Percentiles rank a stretch among this genome's conserved stretches.
Conservation (phyloP, 2,797 vertebrate genomes). For the Epinephelus coioides region DNA sequence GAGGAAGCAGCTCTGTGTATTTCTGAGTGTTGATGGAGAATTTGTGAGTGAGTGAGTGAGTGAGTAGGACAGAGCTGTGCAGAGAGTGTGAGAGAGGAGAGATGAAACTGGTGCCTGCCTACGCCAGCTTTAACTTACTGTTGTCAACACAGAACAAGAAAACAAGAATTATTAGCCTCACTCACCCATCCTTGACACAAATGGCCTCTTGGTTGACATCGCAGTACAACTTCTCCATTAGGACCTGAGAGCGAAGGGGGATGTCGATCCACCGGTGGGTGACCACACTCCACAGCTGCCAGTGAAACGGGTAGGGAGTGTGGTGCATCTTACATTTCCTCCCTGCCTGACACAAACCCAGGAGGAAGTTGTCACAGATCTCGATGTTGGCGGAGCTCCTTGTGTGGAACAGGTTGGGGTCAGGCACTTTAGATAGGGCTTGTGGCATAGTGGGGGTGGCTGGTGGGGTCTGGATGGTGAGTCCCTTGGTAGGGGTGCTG, state of each 20-base stretch:
- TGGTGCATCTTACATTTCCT: conserved; percentile 70
- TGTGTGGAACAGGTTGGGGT: conserved; percentile 47
- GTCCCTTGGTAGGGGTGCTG: neutral
- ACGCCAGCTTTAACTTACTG: too few species aligned
- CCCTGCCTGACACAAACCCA: conserved; percentile 23
- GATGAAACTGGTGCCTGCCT: too few species aligned
- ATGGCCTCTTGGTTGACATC: neutral
- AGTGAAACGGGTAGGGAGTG: conserved; percentile 77
- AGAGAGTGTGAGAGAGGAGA: too few species aligned
- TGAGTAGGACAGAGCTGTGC: too few species aligned
- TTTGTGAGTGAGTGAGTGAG: too few species aligned
- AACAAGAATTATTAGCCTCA: neutral
- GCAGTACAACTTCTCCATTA: conserved; percentile 72
- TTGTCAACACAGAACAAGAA: too few species aligned
- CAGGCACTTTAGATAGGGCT: fast-evolving
- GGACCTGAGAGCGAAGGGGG: conserved; percentile 46
- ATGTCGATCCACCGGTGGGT: conserved; percentile 62
- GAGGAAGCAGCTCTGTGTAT: too few species aligned
- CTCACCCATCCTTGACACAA: conserved; percentile 63
- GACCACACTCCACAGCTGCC: conserved; percentile 65
- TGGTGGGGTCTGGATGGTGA: neutral
- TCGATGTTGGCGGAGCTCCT: conserved; percentile 4
- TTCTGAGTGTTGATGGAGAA: too few species aligned
- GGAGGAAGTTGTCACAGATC: conserved; percentile 77
- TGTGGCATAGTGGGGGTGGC: neutral